Evolutionary conservation across 2,888 invertebrate genomes (phyloP).

Genomic region (Pyrrhosoma nymphula): DNA sequence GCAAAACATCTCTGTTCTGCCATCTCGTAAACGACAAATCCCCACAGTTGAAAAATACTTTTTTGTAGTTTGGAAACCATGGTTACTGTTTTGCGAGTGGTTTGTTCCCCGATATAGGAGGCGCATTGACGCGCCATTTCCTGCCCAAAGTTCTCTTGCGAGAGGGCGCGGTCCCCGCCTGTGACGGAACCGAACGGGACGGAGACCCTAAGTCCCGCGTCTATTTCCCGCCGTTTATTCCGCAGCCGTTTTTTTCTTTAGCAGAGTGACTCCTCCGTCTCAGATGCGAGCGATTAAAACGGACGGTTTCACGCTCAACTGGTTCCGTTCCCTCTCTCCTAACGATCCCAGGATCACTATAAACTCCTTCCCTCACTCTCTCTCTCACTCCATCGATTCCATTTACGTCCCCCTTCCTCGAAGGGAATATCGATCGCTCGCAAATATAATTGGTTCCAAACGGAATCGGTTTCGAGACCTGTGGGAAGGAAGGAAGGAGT

Average conservation of each 20-base stretch:
- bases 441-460: background rate
- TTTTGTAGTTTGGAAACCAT: no score
- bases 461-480: background rate
- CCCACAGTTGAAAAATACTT: no score
- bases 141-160: no score
- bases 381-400: background rate
- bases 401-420: background rate
- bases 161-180: background rate
- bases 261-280: background rate
- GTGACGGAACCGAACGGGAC: no score
- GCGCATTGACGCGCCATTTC: background rate
- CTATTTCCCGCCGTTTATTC: background rate
- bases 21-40: no score
- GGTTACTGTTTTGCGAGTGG: no score
- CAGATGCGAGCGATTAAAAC: constrained; percentile 27
- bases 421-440: background rate
- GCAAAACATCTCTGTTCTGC: no score
- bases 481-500: background rate
- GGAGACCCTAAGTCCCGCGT: background rate
- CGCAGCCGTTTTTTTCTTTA: background rate
- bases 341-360: background rate
- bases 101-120: background rate
- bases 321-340: background rate
- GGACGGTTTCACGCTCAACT: background rate
- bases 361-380: background rate